Conservation (phyloP, 1,140 invertebrate genomes). For the Kradibia gibbosae region DNA sequence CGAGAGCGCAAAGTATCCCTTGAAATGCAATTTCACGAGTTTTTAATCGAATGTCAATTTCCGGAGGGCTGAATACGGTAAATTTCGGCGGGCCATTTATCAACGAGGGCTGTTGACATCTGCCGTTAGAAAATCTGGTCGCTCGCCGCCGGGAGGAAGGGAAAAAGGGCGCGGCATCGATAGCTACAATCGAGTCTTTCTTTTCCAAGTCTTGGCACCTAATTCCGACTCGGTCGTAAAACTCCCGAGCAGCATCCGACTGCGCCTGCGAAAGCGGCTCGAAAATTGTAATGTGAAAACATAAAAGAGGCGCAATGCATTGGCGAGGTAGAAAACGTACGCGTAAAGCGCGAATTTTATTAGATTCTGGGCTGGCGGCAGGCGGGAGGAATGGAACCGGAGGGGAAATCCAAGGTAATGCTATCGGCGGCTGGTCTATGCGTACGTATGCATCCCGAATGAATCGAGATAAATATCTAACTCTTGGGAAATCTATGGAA, state of each 20-base stretch:
- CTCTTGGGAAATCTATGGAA: background rate
- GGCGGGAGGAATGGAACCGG: no score
- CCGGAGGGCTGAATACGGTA: no score
- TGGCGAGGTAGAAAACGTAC: background rate
- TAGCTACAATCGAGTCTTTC: background rate
- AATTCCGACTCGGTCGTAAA: background rate
- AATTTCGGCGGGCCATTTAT: no score
- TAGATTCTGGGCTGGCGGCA: no score
- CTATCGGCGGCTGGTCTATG: background rate
- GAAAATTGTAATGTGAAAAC: background rate
- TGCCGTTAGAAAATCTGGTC: no score
- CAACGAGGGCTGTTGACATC: background rate
- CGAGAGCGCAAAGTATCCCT: no score
- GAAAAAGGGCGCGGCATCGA: background rate
- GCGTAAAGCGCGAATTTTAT: background rate
- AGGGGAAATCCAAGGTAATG: background rate
- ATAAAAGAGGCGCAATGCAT: background rate
- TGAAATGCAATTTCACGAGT: no score
- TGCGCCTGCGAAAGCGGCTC: background rate
- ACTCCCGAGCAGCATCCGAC: background rate
- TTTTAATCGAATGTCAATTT: no score
- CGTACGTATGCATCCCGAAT: background rate
- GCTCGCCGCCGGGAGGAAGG: background rate
- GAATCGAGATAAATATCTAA: background rate
- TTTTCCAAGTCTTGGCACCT: background rate